phyloP scores from a whole-genome alignment of 2,888 invertebrate species.

The Xestoiulus laeticollis region DNA sequence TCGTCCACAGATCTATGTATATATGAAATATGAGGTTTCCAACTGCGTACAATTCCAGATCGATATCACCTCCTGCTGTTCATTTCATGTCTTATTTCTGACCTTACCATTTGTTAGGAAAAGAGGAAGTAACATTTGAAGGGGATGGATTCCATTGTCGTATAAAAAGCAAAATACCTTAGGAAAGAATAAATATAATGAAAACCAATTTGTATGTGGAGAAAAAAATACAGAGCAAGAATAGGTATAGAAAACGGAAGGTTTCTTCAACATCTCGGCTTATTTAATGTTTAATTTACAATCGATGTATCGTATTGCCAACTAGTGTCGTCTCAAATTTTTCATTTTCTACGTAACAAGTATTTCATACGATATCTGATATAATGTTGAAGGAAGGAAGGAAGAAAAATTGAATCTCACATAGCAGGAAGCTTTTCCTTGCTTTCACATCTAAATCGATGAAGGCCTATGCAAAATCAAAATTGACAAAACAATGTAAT shows the following conservation, averaged over 20 bases:
- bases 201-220: neutral
- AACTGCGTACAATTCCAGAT: neutral
- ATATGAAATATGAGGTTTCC: constrained; percentile 18
- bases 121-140: constrained; percentile 9
- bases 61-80: constrained; percentile 41
- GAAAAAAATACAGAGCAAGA: no score
- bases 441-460: neutral
- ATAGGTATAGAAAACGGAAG: neutral
- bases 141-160: neutral
- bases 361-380: neutral
- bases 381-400: neutral
- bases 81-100: constrained; percentile 41
- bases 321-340: constrained; percentile 14
- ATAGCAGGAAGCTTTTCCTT: neutral
- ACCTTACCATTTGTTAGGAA: constrained; percentile 40
- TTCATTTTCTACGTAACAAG: neutral
- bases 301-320: constrained; percentile 17
- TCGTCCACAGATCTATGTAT: neutral
- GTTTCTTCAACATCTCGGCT: neutral
- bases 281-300: constrained; percentile 20
- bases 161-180: neutral
- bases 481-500: neutral
- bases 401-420: neutral
- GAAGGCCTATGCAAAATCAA: neutral
- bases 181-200: neutral